Evolutionary conservation across 2,113 vertebrate species (phyloP).

Genomic region (Lophochroa leadbeateri): DNA sequence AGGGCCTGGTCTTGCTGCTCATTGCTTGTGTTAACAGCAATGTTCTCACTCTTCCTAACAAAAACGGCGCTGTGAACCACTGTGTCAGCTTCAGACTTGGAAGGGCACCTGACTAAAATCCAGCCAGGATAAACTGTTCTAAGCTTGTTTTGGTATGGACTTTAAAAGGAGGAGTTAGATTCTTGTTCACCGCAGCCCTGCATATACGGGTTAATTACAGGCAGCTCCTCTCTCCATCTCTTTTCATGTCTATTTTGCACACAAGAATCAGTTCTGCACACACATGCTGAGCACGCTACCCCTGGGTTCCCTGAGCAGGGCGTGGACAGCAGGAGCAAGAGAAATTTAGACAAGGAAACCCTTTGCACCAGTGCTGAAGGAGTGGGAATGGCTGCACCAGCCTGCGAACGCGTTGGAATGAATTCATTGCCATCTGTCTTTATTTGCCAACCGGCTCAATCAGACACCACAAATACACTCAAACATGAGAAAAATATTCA

Average conservation of each 20-base stretch:
- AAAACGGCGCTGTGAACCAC: not conserved
- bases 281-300: not conserved
- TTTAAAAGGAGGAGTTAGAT: not conserved
- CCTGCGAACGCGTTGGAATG: conserved; percentile 30
- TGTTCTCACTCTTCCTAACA: not conserved
- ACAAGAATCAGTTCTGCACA: not conserved
- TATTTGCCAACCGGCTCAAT: conserved; percentile 59
- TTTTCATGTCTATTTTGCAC: not conserved
- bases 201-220: not conserved
- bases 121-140: not conserved
- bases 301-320: not conserved
- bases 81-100: not conserved
- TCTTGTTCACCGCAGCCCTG: not conserved
- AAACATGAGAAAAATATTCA: conserved; percentile 64
- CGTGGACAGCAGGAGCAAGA: not conserved
- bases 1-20: not conserved
- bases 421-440: conserved; percentile 69
- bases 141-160: not conserved
- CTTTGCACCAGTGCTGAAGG: not conserved
- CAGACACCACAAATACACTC: conserved; percentile 64
- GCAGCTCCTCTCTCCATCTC: not conserved
- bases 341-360: not conserved
- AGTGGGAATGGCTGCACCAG: not conserved
- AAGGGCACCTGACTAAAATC: not conserved
- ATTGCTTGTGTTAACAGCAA: not conserved